Evolutionary conservation across 2,113 vertebrate genomes (phyloP).

Genomic region (Hypocryptadius cinnamomeus): DNA sequence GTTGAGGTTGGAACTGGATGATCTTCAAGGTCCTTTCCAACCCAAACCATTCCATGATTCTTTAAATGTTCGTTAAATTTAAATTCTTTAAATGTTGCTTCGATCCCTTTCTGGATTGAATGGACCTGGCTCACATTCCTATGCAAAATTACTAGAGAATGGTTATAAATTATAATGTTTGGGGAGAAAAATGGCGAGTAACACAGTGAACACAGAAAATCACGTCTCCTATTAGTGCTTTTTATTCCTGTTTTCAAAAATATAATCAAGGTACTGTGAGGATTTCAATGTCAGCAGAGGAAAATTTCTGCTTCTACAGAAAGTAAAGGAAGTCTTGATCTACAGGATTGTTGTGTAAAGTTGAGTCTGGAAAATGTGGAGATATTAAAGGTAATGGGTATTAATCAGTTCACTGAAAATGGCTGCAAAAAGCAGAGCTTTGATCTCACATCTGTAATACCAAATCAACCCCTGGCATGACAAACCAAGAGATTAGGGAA

Average conservation of each 20-base stretch:
- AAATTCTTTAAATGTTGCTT: background rate
- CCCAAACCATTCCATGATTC: too few relatives aligned
- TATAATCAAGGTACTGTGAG: background rate
- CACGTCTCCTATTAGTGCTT: background rate
- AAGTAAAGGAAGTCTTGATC: background rate
- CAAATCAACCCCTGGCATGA: background rate
- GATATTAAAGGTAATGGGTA: background rate
- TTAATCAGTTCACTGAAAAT: background rate
- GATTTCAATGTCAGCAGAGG: background rate
- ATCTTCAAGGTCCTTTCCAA: background rate
- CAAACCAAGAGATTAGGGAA: background rate
- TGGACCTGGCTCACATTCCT: background rate
- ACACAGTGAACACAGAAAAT: background rate
- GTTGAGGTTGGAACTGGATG: background rate
- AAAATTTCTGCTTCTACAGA: background rate
- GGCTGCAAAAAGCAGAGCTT: background rate
- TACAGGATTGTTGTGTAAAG: background rate
- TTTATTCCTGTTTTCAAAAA: background rate
- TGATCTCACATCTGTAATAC: background rate
- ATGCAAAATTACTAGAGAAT: background rate
- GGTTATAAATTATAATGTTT: background rate
- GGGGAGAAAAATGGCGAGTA: rapidly evolving
- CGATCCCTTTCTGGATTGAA: background rate
- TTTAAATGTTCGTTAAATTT: background rate
- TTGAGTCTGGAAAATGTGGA: background rate